A percentile compares a stretch with the other conserved stretches of the same genome.
phyloP scores from a whole-genome alignment of 2,888 invertebrate genomes.

The Sclerodermus sp. region DNA sequence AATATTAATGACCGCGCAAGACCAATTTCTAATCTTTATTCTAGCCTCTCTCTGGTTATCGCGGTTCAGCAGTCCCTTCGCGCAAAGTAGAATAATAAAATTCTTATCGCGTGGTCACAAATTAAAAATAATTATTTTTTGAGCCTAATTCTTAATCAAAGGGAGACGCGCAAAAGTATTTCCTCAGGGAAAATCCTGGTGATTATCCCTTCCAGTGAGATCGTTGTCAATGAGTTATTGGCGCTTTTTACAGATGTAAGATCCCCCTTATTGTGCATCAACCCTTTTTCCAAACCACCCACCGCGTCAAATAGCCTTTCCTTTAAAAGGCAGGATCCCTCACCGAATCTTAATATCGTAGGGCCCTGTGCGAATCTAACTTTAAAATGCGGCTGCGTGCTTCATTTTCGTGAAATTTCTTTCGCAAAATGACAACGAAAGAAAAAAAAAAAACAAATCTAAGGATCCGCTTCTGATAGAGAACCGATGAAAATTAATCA shows the following conservation, averaged over 20 bases:
- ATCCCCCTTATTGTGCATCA: slow-evolving; percentile 47
- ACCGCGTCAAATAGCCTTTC: slow-evolving; percentile 39
- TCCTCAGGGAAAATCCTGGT: slow-evolving; percentile 45
- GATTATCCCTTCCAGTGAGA: slow-evolving; percentile 53
- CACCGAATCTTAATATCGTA: slow-evolving; percentile 18
- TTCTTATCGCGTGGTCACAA: slow-evolving; percentile 51
- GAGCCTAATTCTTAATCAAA: slow-evolving; percentile 53
- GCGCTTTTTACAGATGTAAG: slow-evolving; percentile 49
- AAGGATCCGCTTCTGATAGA: neutral
- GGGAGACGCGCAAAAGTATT: slow-evolving; percentile 26
- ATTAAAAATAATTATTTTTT: slow-evolving; percentile 58
- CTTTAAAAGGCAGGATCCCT: slow-evolving; percentile 27
- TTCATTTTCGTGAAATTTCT: no score
- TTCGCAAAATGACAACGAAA: no score
- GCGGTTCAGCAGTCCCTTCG: neutral
- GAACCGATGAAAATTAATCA: neutral
- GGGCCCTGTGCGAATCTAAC: neutral
- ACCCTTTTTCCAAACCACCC: slow-evolving; percentile 37
- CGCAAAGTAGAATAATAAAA: slow-evolving; percentile 40
- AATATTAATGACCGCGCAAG: neutral
- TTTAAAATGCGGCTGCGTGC: no score
- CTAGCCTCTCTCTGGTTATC: no score
- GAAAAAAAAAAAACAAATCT: no score
- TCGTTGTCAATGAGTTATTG: slow-evolving; percentile 58
- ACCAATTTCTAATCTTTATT: no score